phyloP scores from a whole-genome alignment of 2,797 vertebrate genomes.

The Alauda arvensis region DNA sequence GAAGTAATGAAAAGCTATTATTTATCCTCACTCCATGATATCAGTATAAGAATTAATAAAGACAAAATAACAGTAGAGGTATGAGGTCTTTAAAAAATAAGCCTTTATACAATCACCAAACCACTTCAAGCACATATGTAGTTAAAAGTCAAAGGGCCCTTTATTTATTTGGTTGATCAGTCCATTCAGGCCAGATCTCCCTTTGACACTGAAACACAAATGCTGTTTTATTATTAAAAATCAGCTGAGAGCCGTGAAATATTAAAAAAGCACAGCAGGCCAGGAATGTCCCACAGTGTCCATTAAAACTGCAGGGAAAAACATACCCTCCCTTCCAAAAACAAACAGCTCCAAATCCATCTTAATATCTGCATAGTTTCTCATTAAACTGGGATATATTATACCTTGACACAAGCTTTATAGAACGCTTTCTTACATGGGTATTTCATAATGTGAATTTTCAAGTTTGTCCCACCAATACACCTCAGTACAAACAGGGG shows the following conservation, averaged over 20 bases:
- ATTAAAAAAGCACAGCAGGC: background rate
- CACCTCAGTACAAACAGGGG: background rate
- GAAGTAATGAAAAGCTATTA: background rate
- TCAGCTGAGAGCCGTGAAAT: background rate
- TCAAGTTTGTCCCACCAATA: background rate
- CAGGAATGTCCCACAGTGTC: background rate
- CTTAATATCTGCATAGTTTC: background rate
- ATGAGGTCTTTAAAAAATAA: background rate
- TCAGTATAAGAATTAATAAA: background rate
- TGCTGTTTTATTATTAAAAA: background rate
- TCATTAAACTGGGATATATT: background rate
- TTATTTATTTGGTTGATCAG: conserved; percentile 2
- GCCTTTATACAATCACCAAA: background rate
- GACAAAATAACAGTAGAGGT: background rate
- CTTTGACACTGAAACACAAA: background rate
- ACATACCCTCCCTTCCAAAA: background rate
- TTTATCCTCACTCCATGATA: background rate
- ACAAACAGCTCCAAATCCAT: background rate
- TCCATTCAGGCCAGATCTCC: background rate
- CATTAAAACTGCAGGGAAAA: background rate
- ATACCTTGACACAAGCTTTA: background rate
- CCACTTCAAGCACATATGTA: background rate
- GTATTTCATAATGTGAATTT: background rate
- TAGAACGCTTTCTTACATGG: background rate
- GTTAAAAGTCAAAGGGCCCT: background rate